Evolutionary conservation across 2,797 vertebrate genomes (phyloP).

Genomic region (Falco novaeseelandiae): DNA sequence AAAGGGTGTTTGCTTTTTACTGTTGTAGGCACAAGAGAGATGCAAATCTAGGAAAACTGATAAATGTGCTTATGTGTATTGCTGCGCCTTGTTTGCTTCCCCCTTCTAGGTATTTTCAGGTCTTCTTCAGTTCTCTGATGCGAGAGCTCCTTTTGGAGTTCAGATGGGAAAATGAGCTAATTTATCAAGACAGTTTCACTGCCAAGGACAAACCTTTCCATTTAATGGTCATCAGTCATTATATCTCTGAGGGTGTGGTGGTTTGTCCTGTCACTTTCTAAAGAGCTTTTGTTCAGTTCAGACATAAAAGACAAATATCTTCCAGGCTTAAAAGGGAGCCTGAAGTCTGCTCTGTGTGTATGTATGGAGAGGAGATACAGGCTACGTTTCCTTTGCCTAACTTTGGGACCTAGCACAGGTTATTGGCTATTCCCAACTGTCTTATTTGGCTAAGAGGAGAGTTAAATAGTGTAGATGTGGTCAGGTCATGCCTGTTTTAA

Average conservation of each 20-base stretch:
- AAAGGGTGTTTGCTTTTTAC: neutral
- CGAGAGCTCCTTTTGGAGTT: constrained; percentile 18
- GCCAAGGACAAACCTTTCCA: neutral
- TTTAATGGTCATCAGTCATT: neutral
- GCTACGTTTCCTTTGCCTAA: neutral
- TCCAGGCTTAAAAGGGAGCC: neutral
- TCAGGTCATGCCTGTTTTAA: neutral
- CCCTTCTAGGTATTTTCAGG: neutral
- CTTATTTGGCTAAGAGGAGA: neutral
- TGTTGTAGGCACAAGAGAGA: neutral
- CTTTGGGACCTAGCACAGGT: neutral
- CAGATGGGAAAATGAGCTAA: constrained; percentile 6
- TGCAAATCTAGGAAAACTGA: neutral
- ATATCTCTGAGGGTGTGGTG: neutral
- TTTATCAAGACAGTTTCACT: neutral
- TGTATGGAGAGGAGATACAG: neutral
- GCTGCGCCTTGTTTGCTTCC: neutral
- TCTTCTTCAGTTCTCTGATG: neutral
- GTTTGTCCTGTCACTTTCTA: neutral
- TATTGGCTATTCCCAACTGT: neutral
- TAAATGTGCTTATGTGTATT: neutral
- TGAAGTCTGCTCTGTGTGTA: neutral
- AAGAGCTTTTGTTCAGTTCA: neutral
- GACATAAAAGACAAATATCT: neutral
- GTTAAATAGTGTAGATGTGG: neutral